These are phyloP conservation scores for Tympanuchus pallidicinctus DNA, from an alignment of 2,113 vertebrate genomes.

Conservation along the genomic window DNA sequence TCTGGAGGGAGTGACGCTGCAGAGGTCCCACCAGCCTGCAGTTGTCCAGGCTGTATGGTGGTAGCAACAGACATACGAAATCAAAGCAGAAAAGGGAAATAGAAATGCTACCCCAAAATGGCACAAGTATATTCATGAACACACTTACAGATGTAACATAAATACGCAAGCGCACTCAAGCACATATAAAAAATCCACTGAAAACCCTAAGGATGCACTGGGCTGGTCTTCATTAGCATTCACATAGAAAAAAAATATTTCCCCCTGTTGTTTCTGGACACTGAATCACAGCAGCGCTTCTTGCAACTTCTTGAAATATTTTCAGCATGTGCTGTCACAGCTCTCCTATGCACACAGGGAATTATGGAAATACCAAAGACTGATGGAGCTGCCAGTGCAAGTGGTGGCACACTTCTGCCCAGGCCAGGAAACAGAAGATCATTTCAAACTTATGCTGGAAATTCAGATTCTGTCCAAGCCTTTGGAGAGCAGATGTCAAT, in stretches of 20 bases:
- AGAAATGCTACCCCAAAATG: not conserved
- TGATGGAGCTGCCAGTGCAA: conserved; percentile 16
- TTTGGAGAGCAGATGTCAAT: conserved; percentile 66
- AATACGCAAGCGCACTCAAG: not conserved
- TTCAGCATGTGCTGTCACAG: conserved; percentile 8
- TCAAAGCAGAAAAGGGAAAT: not conserved
- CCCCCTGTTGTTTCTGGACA: not conserved
- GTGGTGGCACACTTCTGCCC: not conserved
- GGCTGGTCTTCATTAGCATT: not conserved
- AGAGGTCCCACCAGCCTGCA: not conserved
- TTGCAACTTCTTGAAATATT: conserved; percentile 53
- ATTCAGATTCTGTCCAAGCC: conserved; percentile 56
- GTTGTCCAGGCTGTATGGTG: not conserved
- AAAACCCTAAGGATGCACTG: not conserved
- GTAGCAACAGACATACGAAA: not conserved
- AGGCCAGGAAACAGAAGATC: not conserved
- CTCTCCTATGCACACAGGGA: not conserved
- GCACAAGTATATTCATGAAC: too few species aligned
- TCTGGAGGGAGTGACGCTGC: not conserved
- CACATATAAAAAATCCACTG: not conserved
- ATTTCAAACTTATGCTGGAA: not conserved
- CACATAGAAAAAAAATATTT: not conserved
- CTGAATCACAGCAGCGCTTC: not conserved
- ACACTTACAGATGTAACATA: not conserved
- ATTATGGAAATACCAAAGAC: not conserved